These are phyloP conservation scores for Orthosia incerta DNA, from an alignment of 2,888 invertebrate genomes.

Conservation along the genomic window DNA sequence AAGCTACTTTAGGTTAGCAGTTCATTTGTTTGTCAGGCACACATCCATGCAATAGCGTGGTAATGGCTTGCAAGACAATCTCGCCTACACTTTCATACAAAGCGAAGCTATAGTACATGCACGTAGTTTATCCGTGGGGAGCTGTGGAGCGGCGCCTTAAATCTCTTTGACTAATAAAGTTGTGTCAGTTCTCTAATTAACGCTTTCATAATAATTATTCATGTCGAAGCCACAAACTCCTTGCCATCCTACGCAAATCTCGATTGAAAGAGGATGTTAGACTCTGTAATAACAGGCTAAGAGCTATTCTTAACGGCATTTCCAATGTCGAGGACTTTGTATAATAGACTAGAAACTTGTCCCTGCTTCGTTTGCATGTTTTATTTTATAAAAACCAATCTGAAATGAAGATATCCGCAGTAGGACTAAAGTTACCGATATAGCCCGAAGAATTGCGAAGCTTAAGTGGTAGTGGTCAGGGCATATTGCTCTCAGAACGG, in stretches of 20 bases:
- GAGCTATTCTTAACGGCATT: not conserved
- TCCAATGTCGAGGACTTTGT: not conserved
- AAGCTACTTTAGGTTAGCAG: too few species aligned
- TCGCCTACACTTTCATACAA: too few species aligned
- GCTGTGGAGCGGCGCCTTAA: not conserved
- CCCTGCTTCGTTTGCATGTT: not conserved
- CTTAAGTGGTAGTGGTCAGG: too few species aligned
- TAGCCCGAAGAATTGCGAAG: too few species aligned
- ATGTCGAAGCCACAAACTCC: not conserved
- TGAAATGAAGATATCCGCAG: too few species aligned
- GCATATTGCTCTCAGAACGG: too few species aligned
- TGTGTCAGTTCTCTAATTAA: slow-evolving; percentile 3
- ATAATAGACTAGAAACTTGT: not conserved
- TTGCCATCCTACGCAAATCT: slow-evolving; percentile 3
- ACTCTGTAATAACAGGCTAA: slow-evolving; percentile 1
- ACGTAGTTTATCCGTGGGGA: not conserved
- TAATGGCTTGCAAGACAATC: too few species aligned
- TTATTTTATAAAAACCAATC: too few species aligned
- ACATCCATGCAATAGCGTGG: too few species aligned
- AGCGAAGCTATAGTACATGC: too few species aligned
- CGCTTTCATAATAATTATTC: not conserved
- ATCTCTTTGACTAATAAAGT: not conserved
- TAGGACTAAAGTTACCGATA: too few species aligned
- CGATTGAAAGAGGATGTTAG: not conserved
- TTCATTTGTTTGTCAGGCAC: too few species aligned